Conservation (phyloP, 2,797 vertebrate species). For the Neosilurus hyrtlii region DNA sequence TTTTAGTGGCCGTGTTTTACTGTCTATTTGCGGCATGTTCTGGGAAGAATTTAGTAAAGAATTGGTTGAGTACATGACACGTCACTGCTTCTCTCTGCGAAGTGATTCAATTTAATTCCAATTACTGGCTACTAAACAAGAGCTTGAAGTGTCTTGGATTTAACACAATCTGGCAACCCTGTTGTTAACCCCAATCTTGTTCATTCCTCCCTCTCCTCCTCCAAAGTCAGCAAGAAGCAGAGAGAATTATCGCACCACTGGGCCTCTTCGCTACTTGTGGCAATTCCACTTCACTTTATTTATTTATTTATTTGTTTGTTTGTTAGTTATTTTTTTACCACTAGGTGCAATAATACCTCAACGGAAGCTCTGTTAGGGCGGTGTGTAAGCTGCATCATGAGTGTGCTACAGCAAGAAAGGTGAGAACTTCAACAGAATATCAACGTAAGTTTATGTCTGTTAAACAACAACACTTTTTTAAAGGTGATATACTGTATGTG, state of each 20-base stretch:
- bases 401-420: not conserved
- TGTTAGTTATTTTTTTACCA: not conserved
- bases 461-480: not conserved
- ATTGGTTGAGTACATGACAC: not conserved
- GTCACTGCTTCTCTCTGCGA: not conserved
- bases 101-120: not conserved
- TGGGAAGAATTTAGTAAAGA: not conserved
- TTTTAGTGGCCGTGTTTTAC: too few species aligned
- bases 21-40: too few species aligned
- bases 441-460: not conserved
- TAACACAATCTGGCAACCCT: not conserved
- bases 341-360: not conserved
- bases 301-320: too few species aligned
- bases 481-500: not conserved
- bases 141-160: too few species aligned
- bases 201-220: not conserved
- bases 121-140: not conserved
- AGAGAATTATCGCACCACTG: not conserved
- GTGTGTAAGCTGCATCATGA: not conserved
- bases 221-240: not conserved
- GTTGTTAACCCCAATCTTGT: not conserved
- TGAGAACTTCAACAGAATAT: not conserved
- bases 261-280: not conserved
- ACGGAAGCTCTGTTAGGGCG: not conserved
- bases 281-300: not conserved